phyloP scores from a whole-genome alignment of 2,113 vertebrate species.

The Chaetodon auriga region DNA sequence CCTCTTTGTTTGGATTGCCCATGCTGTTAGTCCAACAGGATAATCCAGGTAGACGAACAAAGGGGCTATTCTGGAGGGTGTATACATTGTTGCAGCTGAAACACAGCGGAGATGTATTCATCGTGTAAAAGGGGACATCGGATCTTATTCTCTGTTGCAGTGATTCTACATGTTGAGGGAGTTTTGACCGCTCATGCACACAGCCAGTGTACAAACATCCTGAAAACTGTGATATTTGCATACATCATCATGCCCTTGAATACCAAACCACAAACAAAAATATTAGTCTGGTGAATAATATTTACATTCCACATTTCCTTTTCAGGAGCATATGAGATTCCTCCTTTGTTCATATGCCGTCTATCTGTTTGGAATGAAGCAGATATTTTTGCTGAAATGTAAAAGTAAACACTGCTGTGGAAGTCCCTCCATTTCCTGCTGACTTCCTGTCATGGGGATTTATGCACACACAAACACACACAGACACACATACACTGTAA shows the following conservation, averaged over 20 bases:
- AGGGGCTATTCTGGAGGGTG: constrained; percentile 32
- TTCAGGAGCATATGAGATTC: constrained; percentile 47
- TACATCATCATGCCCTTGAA: constrained; percentile 34
- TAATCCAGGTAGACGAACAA: constrained; percentile 45
- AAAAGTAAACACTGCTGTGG: constrained; percentile 81
- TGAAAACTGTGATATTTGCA: constrained; percentile 41
- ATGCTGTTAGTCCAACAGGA: constrained; percentile 30
- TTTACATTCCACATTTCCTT: constrained; percentile 63
- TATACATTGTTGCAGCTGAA: constrained; percentile 2
- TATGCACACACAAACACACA: constrained; percentile 47
- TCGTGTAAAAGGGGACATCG: too few relatives aligned
- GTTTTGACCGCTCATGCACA: not conserved
- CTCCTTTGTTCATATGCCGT: constrained; percentile 55
- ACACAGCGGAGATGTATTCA: too few relatives aligned
- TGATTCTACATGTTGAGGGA: constrained; percentile 4
- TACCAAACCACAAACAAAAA: constrained; percentile 58
- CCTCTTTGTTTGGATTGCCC: constrained; percentile 57
- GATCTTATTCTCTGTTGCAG: not conserved
- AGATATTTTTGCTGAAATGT: constrained; percentile 78
- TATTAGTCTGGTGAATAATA: constrained; percentile 49
- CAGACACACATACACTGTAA: constrained; percentile 27
- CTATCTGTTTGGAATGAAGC: constrained; percentile 73
- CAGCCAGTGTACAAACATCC: constrained; percentile 26
- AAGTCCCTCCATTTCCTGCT: constrained; percentile 84
- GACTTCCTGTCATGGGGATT: constrained; percentile 79